Evolutionary conservation across 2,797 vertebrate species (phyloP).

Genomic region (Sorex maritimensis): DNA sequence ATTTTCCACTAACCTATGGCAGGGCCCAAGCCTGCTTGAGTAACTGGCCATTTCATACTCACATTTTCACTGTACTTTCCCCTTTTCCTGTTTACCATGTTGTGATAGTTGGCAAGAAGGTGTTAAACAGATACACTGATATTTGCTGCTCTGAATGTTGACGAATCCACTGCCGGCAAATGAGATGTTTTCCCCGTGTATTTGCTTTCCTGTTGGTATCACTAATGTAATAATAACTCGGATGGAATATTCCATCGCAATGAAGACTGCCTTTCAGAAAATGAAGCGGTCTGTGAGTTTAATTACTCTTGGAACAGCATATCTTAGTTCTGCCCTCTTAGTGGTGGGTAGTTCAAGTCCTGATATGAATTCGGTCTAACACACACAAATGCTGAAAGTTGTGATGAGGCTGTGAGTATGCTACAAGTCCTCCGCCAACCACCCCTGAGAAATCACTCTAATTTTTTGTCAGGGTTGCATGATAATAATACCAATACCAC

Average conservation of each 20-base stretch:
- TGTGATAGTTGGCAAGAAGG: background rate
- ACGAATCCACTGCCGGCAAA: background rate
- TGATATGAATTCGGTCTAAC: background rate
- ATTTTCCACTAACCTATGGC: too few relatives aligned
- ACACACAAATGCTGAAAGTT: background rate
- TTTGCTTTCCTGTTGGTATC: background rate
- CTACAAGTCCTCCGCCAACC: background rate
- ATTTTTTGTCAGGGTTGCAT: background rate
- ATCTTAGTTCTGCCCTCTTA: background rate
- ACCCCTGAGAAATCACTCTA: background rate
- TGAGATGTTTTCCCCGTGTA: background rate
- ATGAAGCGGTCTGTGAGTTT: background rate
- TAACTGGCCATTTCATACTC: background rate
- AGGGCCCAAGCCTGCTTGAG: too few relatives aligned
- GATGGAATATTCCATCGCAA: background rate
- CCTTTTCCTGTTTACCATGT: background rate
- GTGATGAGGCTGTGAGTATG: background rate
- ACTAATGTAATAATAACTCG: background rate
- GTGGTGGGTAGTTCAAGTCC: background rate
- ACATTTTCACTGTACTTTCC: slow-evolving; percentile 4
- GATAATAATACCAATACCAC: background rate
- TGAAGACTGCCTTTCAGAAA: slow-evolving; percentile 16
- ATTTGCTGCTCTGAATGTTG: background rate
- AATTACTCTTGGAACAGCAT: background rate
- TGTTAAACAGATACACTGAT: background rate